Percentiles rank a stretch among this genome's conserved stretches.
Conservation (phyloP, 2,888 invertebrate genomes). For the Branchipolynoe longqiensis region DNA sequence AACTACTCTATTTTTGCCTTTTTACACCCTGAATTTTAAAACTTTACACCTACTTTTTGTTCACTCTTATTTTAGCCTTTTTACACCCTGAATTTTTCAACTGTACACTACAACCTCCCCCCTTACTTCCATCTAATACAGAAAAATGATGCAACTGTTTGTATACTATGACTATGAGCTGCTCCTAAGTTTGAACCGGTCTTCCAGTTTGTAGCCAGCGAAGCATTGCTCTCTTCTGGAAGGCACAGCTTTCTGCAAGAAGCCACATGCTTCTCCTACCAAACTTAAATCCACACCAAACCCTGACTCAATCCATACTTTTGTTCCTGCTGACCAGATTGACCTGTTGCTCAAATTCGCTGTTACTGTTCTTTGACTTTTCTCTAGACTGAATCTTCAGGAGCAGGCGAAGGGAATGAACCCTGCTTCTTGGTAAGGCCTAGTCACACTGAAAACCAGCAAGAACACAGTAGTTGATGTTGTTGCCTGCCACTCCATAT, state of each 20-base stretch:
- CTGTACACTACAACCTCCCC: not conserved
- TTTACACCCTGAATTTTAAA: too few relatives aligned
- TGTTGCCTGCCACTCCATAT: too few relatives aligned
- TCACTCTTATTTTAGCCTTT: too few relatives aligned
- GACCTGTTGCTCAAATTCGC: not conserved
- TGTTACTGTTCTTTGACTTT: slow-evolving; percentile 10
- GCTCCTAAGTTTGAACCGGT: not conserved
- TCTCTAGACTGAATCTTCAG: slow-evolving; percentile 48
- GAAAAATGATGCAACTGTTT: not conserved
- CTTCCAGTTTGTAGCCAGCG: slow-evolving; percentile 2
- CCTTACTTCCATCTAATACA: not conserved
- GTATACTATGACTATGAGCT: not conserved
- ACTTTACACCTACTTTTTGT: too few relatives aligned
- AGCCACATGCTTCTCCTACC: not conserved
- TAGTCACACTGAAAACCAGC: too few relatives aligned
- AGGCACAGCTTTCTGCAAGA: slow-evolving; percentile 14
- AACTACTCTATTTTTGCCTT: too few relatives aligned
- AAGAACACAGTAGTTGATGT: too few relatives aligned
- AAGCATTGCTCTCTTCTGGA: not conserved
- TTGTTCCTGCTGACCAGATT: not conserved
- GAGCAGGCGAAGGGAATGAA: slow-evolving; percentile 38
- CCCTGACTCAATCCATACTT: not conserved
- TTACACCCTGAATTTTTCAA: too few relatives aligned
- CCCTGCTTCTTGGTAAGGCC: slow-evolving; percentile 54
- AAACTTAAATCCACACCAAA: not conserved